These are phyloP conservation scores for Platorchestia sp. DNA, from an alignment of 1,140 invertebrate genomes.

Conservation along the genomic window DNA sequence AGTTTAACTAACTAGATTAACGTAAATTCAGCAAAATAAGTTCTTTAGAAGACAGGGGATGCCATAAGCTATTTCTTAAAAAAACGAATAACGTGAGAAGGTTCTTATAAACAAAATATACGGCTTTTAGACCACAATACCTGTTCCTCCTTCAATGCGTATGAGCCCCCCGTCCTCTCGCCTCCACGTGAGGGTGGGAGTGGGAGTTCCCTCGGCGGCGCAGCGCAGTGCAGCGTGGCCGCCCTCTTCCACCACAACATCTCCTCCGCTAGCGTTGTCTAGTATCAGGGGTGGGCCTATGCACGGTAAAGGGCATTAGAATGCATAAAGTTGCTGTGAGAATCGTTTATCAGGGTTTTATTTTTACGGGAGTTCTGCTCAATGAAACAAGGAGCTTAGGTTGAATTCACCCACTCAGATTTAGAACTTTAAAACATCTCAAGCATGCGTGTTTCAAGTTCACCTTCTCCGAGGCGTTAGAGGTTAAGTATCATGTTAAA, in stretches of 20 bases:
- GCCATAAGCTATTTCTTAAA: too few relatives aligned
- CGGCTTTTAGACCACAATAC: neutral
- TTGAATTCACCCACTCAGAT: too few relatives aligned
- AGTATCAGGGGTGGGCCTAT: conserved; percentile 45
- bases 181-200: conserved; percentile 39
- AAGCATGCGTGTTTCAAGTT: too few relatives aligned
- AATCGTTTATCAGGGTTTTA: neutral
- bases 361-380: neutral
- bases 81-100: too few relatives aligned
- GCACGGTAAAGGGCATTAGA: neutral
- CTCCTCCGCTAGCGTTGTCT: conserved; percentile 32
- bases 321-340: neutral
- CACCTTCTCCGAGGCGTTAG: too few relatives aligned
- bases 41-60: too few relatives aligned
- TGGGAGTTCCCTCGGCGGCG: conserved; percentile 36
- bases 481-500: too few relatives aligned
- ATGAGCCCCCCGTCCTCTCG: conserved; percentile 38
- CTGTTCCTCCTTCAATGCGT: neutral
- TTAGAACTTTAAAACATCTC: too few relatives aligned
- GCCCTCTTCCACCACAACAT: conserved; percentile 47
- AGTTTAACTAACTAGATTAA: too few relatives aligned
- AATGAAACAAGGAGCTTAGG: neutral
- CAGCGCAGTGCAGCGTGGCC: neutral
- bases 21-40: too few relatives aligned
- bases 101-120: too few relatives aligned